Percentiles rank a stretch among this genome's conserved stretches.
Conservation (phyloP, 2,797 vertebrate species). For the Clarias platycephalus region DNA sequence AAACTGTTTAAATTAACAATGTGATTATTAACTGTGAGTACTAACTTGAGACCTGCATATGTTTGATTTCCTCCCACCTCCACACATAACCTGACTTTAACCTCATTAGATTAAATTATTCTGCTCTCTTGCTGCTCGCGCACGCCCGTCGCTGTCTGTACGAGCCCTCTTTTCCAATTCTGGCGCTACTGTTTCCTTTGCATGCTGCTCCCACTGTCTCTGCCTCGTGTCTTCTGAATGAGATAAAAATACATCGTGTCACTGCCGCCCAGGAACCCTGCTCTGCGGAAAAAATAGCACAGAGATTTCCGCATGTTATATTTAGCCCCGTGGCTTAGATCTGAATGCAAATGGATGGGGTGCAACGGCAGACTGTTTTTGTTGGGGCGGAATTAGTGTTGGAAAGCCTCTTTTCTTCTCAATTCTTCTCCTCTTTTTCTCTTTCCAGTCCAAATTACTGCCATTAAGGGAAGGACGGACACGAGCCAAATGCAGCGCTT, state of each 20-base stretch:
- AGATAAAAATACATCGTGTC: constrained; percentile 61
- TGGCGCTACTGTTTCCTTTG: constrained; percentile 27
- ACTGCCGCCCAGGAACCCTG: constrained; percentile 49
- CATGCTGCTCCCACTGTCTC: constrained; percentile 1
- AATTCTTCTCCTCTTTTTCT: constrained; percentile 73
- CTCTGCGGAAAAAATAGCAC: constrained; percentile 54
- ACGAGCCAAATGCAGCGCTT: constrained; percentile 74
- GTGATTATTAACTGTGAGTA: constrained; percentile 10
- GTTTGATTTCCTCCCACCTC: constrained; percentile 34
- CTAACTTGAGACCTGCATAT: constrained; percentile 31
- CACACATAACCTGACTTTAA: constrained; percentile 24
- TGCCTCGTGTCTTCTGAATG: constrained; percentile 42
- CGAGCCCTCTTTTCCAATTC: constrained; percentile 24
- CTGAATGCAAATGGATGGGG: constrained; percentile 74
- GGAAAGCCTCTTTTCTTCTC: constrained; percentile 72
- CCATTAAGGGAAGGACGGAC: constrained; percentile 74
- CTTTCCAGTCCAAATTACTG: constrained; percentile 76
- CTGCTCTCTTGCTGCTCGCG: constrained; percentile 19
- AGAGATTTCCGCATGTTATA: constrained; percentile 72
- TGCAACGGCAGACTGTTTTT: constrained; percentile 71
- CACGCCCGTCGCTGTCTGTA: constrained; percentile 8
- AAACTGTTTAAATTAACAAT: constrained; percentile 31
- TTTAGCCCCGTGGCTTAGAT: constrained; percentile 72
- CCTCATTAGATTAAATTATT: constrained; percentile 38
- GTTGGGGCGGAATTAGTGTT: constrained; percentile 77